Evolutionary conservation across 2,888 invertebrate genomes (phyloP).

Genomic region (Chironomus riparius): DNA sequence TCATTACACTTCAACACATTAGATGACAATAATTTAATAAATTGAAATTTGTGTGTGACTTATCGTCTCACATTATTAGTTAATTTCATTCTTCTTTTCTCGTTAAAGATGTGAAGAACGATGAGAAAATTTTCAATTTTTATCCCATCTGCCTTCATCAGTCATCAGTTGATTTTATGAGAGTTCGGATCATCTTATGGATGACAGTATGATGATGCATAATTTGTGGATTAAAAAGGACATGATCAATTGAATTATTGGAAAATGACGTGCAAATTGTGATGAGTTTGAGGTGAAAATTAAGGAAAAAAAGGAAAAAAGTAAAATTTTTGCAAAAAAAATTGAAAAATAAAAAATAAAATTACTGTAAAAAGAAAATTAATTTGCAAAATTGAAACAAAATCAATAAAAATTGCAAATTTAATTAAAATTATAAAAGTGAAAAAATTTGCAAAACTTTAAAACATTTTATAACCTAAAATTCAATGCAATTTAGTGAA

Average conservation of each 20-base stretch:
- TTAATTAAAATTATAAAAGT: too few relatives aligned
- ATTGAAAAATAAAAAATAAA: too few relatives aligned
- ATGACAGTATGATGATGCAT: background rate
- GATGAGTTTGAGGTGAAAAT: too few relatives aligned
- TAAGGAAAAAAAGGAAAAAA: too few relatives aligned
- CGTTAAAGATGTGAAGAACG: background rate
- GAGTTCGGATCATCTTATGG: background rate
- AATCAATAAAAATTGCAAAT: too few relatives aligned
- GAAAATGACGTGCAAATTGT: background rate
- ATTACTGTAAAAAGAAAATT: too few relatives aligned
- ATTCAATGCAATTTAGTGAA: too few relatives aligned
- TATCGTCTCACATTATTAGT: background rate
- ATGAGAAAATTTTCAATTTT: background rate
- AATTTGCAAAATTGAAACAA: too few relatives aligned
- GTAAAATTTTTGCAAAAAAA: too few relatives aligned
- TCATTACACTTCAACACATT: slow-evolving; percentile 6
- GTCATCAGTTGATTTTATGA: slow-evolving; percentile 11
- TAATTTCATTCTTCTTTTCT: background rate
- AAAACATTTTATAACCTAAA: too few relatives aligned
- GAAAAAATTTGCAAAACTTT: too few relatives aligned
- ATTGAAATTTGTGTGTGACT: slow-evolving; percentile 22
- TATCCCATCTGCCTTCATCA: background rate
- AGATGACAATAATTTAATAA: slow-evolving; percentile 27
- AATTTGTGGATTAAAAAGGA: background rate
- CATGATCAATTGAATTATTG: background rate